Conservation (phyloP, 2,113 vertebrate species). For the Steatornis caripensis region DNA sequence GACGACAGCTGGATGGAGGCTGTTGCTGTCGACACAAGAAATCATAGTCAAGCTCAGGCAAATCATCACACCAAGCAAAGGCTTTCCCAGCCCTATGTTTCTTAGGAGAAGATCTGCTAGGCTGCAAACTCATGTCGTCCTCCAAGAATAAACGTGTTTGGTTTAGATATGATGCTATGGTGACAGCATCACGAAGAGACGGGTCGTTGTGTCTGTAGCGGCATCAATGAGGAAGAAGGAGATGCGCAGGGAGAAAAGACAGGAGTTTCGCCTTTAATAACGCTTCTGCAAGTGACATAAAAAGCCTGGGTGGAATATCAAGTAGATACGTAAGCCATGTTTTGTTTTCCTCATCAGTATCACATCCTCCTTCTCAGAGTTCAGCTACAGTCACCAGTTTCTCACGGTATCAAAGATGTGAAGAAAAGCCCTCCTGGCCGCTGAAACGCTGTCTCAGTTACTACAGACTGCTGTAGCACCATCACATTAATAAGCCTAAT, state of each 20-base stretch:
- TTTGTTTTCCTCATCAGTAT: not conserved
- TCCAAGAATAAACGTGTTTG: not conserved
- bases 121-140: not conserved
- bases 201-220: rapidly evolving
- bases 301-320: not conserved
- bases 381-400: not conserved
- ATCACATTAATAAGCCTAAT: not conserved
- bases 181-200: rapidly evolving
- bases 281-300: not conserved
- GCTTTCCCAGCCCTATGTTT: not conserved
- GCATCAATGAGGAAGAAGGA: not conserved
- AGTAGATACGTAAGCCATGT: not conserved
- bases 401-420: not conserved
- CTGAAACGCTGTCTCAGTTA: not conserved
- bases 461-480: not conserved
- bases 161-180: not conserved
- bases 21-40: not conserved
- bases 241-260: not conserved
- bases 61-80: not conserved
- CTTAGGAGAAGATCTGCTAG: not conserved
- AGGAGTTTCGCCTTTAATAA: not conserved
- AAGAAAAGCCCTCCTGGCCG: not conserved
- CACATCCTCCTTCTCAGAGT: not conserved
- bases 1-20: not conserved
- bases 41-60: not conserved